These are phyloP conservation scores for Helobdella robusta DNA, from an alignment of 2,888 invertebrate species.

Conservation along the genomic window DNA sequence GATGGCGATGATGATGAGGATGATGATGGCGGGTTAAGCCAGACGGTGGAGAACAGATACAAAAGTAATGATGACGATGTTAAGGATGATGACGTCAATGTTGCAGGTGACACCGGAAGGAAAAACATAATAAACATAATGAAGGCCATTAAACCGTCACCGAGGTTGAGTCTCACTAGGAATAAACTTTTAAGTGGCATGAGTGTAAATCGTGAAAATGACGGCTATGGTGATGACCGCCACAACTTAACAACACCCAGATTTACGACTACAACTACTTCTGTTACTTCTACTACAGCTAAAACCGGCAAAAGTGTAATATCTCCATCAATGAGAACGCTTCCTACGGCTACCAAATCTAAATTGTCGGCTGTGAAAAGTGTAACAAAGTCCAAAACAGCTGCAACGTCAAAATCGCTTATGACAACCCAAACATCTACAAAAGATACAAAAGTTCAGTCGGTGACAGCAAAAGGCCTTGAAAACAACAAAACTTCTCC, in stretches of 20 bases:
- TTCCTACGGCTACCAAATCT: no score
- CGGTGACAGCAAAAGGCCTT: background rate
- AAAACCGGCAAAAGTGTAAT: no score
- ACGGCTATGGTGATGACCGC: background rate
- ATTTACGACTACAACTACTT: background rate
- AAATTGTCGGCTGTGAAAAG: no score
- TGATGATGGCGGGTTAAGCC: no score
- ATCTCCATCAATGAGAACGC: no score
- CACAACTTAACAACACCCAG: background rate
- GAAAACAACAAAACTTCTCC: background rate
- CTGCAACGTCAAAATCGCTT: background rate
- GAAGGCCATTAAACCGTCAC: background rate
- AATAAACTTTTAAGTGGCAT: background rate
- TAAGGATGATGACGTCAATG: no score
- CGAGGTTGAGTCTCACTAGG: background rate
- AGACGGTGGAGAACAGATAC: no score
- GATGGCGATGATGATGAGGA: no score
- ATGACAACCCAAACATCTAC: background rate
- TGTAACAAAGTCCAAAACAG: no score
- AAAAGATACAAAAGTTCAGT: background rate
- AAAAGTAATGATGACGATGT: no score
- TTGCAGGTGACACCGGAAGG: no score
- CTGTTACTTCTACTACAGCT: slow-evolving; percentile 1
- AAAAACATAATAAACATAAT: background rate
- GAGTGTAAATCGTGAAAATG: no score